A percentile compares a stretch with the other conserved stretches of the same genome.
Conservation (phyloP, 2,888 invertebrate genomes). For the Drosophila mayaguana region DNA sequence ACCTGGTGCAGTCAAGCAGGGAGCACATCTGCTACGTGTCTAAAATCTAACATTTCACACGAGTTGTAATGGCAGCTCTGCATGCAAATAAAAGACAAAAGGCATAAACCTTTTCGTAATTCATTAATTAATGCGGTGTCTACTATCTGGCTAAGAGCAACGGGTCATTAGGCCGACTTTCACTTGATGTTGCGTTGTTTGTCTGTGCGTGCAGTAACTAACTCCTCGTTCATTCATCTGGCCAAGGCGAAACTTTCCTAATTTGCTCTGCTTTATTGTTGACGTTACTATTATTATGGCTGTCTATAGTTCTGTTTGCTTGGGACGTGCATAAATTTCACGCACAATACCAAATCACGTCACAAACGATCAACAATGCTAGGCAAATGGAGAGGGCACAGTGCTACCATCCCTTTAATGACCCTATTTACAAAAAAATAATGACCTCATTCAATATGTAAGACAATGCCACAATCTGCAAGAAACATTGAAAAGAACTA, state of each 20-base stretch:
- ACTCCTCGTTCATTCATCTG: slow-evolving; percentile 48
- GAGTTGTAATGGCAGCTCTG: slow-evolving; percentile 51
- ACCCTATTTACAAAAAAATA: neutral
- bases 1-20: slow-evolving; percentile 35
- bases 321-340: slow-evolving; percentile 47
- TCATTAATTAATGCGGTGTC: slow-evolving; percentile 73
- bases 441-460: neutral
- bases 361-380: slow-evolving; percentile 46
- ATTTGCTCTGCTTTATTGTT: slow-evolving; percentile 52
- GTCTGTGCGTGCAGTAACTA: slow-evolving; percentile 1
- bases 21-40: slow-evolving; percentile 16
- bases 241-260: slow-evolving; percentile 62
- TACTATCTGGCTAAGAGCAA: slow-evolving; percentile 53
- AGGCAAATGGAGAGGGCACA: neutral
- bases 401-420: neutral
- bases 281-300: slow-evolving; percentile 4
- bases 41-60: slow-evolving; percentile 22
- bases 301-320: slow-evolving; percentile 18
- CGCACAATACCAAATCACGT: slow-evolving; percentile 55
- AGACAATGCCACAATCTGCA: neutral
- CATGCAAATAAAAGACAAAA: slow-evolving; percentile 58
- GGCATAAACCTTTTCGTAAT: slow-evolving; percentile 51
- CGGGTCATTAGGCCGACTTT: slow-evolving; percentile 22
- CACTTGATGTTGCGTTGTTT: neutral
- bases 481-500: neutral